These are phyloP conservation scores for Hololepta plana DNA, from an alignment of 2,888 invertebrate genomes.

Conservation along the genomic window DNA sequence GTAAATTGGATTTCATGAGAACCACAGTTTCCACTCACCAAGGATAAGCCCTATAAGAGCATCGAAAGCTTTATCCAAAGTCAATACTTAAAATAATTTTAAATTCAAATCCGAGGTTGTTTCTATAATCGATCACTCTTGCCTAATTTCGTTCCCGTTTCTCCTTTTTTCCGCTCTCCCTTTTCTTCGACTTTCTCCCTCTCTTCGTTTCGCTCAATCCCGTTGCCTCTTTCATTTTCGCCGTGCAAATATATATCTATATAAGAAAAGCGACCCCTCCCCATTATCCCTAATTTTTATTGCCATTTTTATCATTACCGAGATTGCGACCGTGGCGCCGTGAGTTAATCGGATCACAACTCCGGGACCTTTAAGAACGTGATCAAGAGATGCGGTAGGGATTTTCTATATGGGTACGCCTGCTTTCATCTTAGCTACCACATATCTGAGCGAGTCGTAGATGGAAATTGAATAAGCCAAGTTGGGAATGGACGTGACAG, in stretches of 20 bases:
- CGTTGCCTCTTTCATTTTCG: slow-evolving; percentile 1
- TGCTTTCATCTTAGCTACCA: slow-evolving; percentile 21
- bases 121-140: slow-evolving; percentile 49
- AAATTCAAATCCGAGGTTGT: slow-evolving; percentile 24
- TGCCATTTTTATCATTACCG: slow-evolving; percentile 30
- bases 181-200: slow-evolving; percentile 19
- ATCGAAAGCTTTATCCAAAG: slow-evolving; percentile 19
- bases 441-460: slow-evolving; percentile 21
- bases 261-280: slow-evolving; percentile 14
- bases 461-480: slow-evolving; percentile 29
- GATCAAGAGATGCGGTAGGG: slow-evolving; percentile 25
- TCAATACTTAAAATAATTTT: slow-evolving; percentile 24
- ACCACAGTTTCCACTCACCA: slow-evolving; percentile 23
- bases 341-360: slow-evolving; percentile 29
- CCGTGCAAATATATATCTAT: slow-evolving; percentile 3
- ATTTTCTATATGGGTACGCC: slow-evolving; percentile 22
- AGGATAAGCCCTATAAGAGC: slow-evolving; percentile 21
- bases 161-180: slow-evolving; percentile 19
- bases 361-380: slow-evolving; percentile 27
- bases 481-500: slow-evolving; percentile 27
- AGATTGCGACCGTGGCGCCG: slow-evolving; percentile 27
- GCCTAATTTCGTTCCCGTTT: slow-evolving; percentile 48
- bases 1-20: slow-evolving; percentile 21
- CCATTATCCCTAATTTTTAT: slow-evolving; percentile 30
- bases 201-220: slow-evolving; percentile 2